Percentiles rank a stretch among this genome's conserved stretches.
These are phyloP conservation scores for Montipora capitata DNA, from an alignment of 92 coral and sea anemone species.

Conservation along the genomic window DNA sequence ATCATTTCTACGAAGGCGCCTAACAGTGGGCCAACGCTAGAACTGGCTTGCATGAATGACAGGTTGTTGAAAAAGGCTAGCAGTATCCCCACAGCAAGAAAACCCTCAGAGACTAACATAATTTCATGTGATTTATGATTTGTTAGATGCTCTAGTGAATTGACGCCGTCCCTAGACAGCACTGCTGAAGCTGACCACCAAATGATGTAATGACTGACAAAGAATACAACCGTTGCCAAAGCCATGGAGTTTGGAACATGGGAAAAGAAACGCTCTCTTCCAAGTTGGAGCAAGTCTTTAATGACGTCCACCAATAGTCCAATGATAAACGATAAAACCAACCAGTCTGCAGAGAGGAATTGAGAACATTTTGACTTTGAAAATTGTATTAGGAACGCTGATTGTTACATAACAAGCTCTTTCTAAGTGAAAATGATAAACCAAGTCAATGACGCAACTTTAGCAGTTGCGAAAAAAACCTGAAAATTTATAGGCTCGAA, in stretches of 20 bases:
- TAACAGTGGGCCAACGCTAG: conserved; percentile 82
- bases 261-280: conserved; percentile 53
- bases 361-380: not conserved
- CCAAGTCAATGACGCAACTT: too few species aligned
- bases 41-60: conserved; percentile 42
- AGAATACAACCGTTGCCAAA: conserved; percentile 26
- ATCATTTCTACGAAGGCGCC: conserved; percentile 85
- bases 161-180: not conserved
- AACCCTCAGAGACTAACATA: conserved; percentile 56
- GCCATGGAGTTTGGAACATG: conserved; percentile 33
- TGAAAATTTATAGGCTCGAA: too few species aligned
- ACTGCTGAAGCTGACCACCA: conserved; percentile 30
- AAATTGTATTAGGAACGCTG: too few species aligned
- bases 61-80: conserved; percentile 44
- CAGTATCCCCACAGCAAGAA: conserved; percentile 35
- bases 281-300: conserved; percentile 41
- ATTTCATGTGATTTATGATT: not conserved
- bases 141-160: not conserved
- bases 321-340: conserved; percentile 30
- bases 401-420: too few species aligned
- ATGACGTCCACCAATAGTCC: conserved; percentile 21
- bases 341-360: conserved; percentile 34
- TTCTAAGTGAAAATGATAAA: too few species aligned
- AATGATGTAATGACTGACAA: conserved; percentile 40
- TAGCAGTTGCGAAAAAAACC: too few species aligned